Evolutionary conservation across 2,113 vertebrate species (phyloP).

Genomic region (Catharus bicknelli): DNA sequence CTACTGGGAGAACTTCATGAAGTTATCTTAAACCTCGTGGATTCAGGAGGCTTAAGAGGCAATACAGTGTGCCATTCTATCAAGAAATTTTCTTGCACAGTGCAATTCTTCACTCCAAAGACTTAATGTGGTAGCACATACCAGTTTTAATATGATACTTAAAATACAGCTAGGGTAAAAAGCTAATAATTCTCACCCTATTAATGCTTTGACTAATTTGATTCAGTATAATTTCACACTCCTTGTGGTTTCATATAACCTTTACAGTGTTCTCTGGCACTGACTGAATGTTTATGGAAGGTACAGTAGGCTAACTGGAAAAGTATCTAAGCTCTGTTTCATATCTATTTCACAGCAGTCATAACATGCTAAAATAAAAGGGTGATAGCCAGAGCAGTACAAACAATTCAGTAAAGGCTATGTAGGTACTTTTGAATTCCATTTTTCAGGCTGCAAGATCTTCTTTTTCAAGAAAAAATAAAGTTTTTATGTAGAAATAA

Average conservation of each 20-base stretch:
- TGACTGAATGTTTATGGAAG: not conserved
- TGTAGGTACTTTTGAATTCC: not conserved
- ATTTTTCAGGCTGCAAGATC: not conserved
- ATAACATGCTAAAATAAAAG: not conserved
- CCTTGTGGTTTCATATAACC: not conserved
- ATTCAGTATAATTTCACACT: constrained; percentile 1
- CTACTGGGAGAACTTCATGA: not conserved
- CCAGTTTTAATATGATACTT: not conserved
- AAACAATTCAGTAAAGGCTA: not conserved
- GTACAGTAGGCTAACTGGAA: not conserved
- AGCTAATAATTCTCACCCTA: constrained; percentile 9
- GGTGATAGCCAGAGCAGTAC: not conserved
- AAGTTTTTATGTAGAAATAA: not conserved
- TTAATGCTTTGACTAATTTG: not conserved
- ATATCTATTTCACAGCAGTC: not conserved
- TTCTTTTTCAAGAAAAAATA: not conserved
- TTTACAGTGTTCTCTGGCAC: not conserved
- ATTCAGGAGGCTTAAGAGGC: not conserved
- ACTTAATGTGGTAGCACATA: not conserved
- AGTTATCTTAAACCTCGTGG: not conserved
- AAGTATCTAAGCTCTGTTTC: not conserved
- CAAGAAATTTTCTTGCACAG: not conserved
- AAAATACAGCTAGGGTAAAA: not conserved
- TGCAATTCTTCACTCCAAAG: not conserved
- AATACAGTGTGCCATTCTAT: not conserved